Base-by-base conservation (phyloP, 2,888 invertebrate genomes). In the Pseudococcus viburni region DNA sequence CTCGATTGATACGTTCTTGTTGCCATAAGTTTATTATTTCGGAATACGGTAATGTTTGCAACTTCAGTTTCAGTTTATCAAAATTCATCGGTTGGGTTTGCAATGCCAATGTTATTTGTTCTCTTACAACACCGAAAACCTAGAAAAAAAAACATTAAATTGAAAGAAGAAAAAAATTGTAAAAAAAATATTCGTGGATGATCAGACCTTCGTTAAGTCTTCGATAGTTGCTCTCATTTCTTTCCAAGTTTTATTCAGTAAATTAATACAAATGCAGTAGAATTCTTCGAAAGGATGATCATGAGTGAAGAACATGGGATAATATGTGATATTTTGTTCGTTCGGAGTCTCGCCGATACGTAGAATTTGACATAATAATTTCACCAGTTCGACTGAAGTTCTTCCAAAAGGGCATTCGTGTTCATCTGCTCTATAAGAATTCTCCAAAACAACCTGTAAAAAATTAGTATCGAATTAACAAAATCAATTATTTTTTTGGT, bases 161-260 rank as follows among this genome's bases (percentile, higher is more conserved):
- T 85, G 3, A 39, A 19, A 12, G 2, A 85, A 46, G 17, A 19
- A 39, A n/a, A 87, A 48, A 15, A 64, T n/a, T 77, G n/a, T n/a
- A 12, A 15, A 9, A 55, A 80, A 77, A 84, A 73, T 39, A 86
- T 85, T 59, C 33, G 22, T 22, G 12, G 15, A n/a, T 15, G 17
- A 59, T 26, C 42, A 17, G 51, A 91, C 91, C 93, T 99, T 99
- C 1, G 95, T 95, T 91, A 99, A 98, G 92, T 99, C 99, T 91
- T 98, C 98, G 1, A 95, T 95, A 0, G 98, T 98, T 0, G 99
- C 99, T 90, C 97, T 94, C 99, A 99, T 99, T 92, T 99, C 99
- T 91, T 98, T 97, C 99, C 99, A 99, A 0, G 99, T 99, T 92
- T 98, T 98, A 92, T 98, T 99, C 39, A 99, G 92, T 9, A 98